Evolutionary conservation across 2,113 vertebrate genomes (phyloP), one percentile per base, ranked within the genome.

Genomic region (Alouatta palliata): DNA sequence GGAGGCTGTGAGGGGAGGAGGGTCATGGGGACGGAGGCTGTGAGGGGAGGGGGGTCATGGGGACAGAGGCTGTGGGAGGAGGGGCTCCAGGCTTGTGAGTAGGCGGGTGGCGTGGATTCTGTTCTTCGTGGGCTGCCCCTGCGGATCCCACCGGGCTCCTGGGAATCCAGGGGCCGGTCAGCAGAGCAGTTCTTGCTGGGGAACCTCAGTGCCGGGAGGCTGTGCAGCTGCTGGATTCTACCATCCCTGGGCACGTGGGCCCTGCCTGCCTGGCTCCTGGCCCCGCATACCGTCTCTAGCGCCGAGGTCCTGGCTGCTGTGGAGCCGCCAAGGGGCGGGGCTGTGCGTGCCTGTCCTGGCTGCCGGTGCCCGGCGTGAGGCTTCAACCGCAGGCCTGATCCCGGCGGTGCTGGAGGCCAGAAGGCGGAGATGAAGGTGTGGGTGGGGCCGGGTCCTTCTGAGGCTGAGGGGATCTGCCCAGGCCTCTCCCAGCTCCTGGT

Each of bases 61-160:
- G 61, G 61, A 32, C 13, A 0, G 0, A 64, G 64, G 13, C 27
- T 32, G 61, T 23, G 30, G 6, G 30, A 16, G 64, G 30, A 35
- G 64, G 32, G 21, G 14, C 32, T 68, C 32, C 32, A 35, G 66
- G 32, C 32, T 35, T 32, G 66, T 13, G 32, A 68, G 66, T 32
- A 0, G 11, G 12, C 13, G 5, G 25, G 12, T 6, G 61, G 27
- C 8, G 27, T 68, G 35, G 70, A 37, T 20, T 37, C 70, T 21
- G 35, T 37, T 37, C 70, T 35, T 37, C 8, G 10, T 4, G n/a
- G 27, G 61, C 61, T 64, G 70, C n/a, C 20, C 70, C 70, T 21
- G 17, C 1, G 20, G 14, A 35, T 19, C 66, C 32, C 14, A 32
- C 16, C 0, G 14, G 32, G 32, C 32, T 14, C 16, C 14, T 0